phyloP scores from a whole-genome alignment of 2,113 vertebrate genomes.

The Aramus guarauna region DNA sequence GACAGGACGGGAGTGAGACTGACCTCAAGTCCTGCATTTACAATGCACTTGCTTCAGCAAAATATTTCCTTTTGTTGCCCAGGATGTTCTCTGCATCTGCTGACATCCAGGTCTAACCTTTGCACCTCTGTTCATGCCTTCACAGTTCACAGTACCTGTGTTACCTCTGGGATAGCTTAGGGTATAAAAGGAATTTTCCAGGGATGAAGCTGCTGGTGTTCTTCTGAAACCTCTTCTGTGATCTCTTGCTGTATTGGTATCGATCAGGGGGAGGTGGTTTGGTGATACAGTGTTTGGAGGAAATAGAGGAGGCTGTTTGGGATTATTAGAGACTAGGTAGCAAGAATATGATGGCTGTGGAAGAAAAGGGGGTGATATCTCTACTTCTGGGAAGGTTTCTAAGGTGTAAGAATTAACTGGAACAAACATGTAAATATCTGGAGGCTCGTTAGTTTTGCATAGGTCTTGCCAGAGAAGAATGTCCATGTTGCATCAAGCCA shows the following conservation, averaged over 20 bases:
- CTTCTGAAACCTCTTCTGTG: background rate
- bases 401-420: background rate
- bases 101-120: background rate
- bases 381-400: background rate
- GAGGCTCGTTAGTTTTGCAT: background rate
- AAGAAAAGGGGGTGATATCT: background rate
- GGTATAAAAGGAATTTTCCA: background rate
- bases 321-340: background rate
- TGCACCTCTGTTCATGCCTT: background rate
- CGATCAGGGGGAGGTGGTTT: background rate
- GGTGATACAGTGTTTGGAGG: background rate
- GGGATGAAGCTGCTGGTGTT: background rate
- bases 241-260: background rate
- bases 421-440: background rate
- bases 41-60: background rate
- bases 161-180: background rate
- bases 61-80: background rate
- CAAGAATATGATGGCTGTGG: background rate
- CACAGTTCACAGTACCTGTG: background rate
- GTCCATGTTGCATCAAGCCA: background rate
- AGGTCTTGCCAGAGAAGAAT: background rate
- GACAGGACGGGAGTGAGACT: background rate
- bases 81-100: background rate
- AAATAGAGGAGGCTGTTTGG: background rate
- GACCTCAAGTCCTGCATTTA: constrained; percentile 4